A percentile compares a stretch with the other conserved stretches of the same genome.
These are phyloP conservation scores for Petrolisthes cinctipes DNA, from an alignment of 2,888 invertebrate species.

Conservation along the genomic window DNA sequence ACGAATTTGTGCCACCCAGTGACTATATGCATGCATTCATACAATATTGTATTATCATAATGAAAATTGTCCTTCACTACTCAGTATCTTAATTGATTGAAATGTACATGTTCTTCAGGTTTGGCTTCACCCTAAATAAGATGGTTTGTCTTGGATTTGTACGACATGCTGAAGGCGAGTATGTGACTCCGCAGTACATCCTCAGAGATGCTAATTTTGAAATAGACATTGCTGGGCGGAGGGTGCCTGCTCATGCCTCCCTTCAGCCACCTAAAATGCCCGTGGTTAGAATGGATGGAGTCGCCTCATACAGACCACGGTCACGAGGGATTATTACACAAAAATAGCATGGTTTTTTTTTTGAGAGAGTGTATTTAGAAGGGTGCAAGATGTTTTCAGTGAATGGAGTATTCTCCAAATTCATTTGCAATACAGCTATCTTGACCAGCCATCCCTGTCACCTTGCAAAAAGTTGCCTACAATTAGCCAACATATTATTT, in stretches of 20 bases:
- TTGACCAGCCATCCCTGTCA: too few relatives aligned
- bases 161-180: conserved; percentile 71
- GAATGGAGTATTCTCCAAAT: background rate
- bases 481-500: too few relatives aligned
- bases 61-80: background rate
- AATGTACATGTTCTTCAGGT: conserved; percentile 69
- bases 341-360: background rate
- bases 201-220: conserved; percentile 75
- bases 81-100: background rate
- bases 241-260: conserved; percentile 75
- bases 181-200: conserved; percentile 54
- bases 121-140: conserved; percentile 77
- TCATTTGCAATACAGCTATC: too few relatives aligned
- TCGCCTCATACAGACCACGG: conserved; percentile 62
- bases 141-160: conserved; percentile 79
- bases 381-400: background rate
- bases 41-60: background rate
- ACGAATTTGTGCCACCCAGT: background rate
- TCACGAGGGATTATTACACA: conserved; percentile 61
- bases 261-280: conserved; percentile 76
- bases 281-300: conserved; percentile 67
- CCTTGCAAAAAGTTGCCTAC: too few relatives aligned
- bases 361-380: too few relatives aligned
- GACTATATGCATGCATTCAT: background rate
- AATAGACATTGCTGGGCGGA: conserved; percentile 78